These are phyloP conservation scores for Neogobius melanostomus DNA, from an alignment of 2,113 vertebrate genomes.

Conservation along the genomic window DNA sequence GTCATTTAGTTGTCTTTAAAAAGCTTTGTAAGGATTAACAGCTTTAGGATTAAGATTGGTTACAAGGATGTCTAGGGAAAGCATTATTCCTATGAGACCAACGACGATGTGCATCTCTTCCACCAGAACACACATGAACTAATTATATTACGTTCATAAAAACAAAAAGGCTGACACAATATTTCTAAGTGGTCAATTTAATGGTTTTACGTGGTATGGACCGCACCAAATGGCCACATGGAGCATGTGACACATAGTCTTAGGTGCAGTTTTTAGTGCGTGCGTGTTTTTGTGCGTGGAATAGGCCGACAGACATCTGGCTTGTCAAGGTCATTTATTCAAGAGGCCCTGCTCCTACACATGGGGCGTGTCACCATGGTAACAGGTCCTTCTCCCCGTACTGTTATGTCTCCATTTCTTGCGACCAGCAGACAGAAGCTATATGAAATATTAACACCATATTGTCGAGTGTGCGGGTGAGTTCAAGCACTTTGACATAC, in stretches of 20 bases:
- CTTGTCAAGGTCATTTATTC: constrained; percentile 74
- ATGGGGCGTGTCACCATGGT: constrained; percentile 67
- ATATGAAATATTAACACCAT: constrained; percentile 12
- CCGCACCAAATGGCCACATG: no score
- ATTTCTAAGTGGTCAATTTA: not conserved
- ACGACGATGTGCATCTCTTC: not conserved
- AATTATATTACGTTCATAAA: not conserved
- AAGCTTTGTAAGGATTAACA: constrained; percentile 7
- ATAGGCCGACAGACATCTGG: constrained; percentile 63
- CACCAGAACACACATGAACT: not conserved
- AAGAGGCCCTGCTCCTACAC: constrained; percentile 60
- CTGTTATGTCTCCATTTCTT: constrained; percentile 21
- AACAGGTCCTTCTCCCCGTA: constrained; percentile 53
- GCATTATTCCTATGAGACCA: not conserved
- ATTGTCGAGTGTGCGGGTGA: not conserved
- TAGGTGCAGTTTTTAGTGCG: not conserved
- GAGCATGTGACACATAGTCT: no score
- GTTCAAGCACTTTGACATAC: not conserved
- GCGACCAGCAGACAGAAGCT: constrained; percentile 17
- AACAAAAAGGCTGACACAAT: not conserved
- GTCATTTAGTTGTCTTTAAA: constrained; percentile 1
- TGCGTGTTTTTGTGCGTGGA: constrained; percentile 27
- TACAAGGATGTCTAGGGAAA: constrained; percentile 1
- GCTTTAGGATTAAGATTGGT: constrained; percentile 12
- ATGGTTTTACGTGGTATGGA: no score